Evolutionary conservation across 2,113 vertebrate genomes (phyloP), one percentile per base, ranked within the genome.

Genomic region (Hippolais icterina): DNA sequence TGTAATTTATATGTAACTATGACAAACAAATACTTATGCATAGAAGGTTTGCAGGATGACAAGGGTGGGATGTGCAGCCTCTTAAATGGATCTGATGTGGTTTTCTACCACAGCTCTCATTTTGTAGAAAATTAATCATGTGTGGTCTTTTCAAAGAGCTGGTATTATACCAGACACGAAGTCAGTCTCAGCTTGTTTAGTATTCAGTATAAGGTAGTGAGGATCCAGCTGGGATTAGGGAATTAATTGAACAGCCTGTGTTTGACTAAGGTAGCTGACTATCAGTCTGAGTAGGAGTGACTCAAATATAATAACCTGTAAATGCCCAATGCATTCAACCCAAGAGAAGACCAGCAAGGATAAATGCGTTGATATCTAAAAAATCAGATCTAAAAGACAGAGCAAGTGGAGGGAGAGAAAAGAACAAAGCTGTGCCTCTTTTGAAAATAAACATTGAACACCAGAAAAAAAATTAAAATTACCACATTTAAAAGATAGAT

Each of bases 201-300:
- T 74, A 92, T 90, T 96, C 85, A 50, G 50, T n/a, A 42, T 54
- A 66, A 65, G 11, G 25, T 39, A 65, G 28, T 12, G 29, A 83
- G 16, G 7, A 35, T 96, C 49, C 72, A 81, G 12, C 14, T 89
- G 68, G 79, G 79, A 93, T 77, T 90, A 96, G 27, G 75, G 50
- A 94, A 94, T 90, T 95, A 95, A 93, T 94, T 95, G 88, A 94
- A 90, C 17, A 87, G 82, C 50, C 57, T 6, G 3, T 88, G 59
- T 89, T 83, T 92, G 79, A 86, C 87, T 81, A 86, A 92, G 59
- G 75, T 42, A 94, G 59, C 23, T 89, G 60, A 84, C 83, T 84
- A 70, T n/a, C 2, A 9, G 29, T 33, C 41, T 83, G 63, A 88
- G 28, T 69, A 69, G 6, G 28, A 88, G 11, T 57, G 28, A 83